Evolutionary conservation across 2,797 vertebrate genomes (phyloP).

Genomic region (Lagocephalus sceleratus): DNA sequence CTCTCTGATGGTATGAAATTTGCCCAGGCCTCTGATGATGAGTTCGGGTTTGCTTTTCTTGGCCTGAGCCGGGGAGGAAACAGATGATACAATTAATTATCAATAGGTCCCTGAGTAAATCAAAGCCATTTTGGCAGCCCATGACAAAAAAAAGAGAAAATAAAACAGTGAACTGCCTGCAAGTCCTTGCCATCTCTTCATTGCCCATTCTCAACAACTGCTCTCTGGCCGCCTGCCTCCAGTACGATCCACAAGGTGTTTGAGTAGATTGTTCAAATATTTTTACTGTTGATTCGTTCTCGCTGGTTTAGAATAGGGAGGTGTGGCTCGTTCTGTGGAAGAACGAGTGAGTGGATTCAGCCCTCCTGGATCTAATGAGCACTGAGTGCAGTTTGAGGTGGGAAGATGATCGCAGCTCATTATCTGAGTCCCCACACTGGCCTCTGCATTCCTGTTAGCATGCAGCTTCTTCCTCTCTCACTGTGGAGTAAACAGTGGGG

Average conservation of each 20-base stretch:
- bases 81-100: conserved; percentile 88
- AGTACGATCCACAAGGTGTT: conserved; percentile 80
- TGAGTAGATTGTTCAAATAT: conserved; percentile 87
- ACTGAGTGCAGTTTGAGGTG: conserved; percentile 56
- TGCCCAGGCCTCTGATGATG: conserved; percentile 73
- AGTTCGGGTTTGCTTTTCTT: conserved; percentile 77
- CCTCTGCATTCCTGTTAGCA: conserved; percentile 60
- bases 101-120: conserved; percentile 82
- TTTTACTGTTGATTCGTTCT: conserved; percentile 77
- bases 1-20: conserved; percentile 66
- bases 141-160: conserved; percentile 65
- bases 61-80: conserved; percentile 75
- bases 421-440: conserved; percentile 66
- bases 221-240: conserved; percentile 76
- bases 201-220: conserved; percentile 85
- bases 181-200: conserved; percentile 72
- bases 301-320: conserved; percentile 58
- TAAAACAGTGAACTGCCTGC: conserved; percentile 53
- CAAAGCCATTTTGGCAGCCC: conserved; percentile 81
- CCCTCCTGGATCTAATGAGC: conserved; percentile 75
- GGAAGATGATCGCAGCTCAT: conserved; percentile 68
- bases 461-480: conserved; percentile 54
- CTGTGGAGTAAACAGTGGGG: conserved; percentile 68
- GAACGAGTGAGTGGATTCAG: conserved; percentile 58
- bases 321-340: conserved; percentile 49